Base-by-base conservation (phyloP, 64 coral and sea anemone genomes). In the Montipora sp. region DNA sequence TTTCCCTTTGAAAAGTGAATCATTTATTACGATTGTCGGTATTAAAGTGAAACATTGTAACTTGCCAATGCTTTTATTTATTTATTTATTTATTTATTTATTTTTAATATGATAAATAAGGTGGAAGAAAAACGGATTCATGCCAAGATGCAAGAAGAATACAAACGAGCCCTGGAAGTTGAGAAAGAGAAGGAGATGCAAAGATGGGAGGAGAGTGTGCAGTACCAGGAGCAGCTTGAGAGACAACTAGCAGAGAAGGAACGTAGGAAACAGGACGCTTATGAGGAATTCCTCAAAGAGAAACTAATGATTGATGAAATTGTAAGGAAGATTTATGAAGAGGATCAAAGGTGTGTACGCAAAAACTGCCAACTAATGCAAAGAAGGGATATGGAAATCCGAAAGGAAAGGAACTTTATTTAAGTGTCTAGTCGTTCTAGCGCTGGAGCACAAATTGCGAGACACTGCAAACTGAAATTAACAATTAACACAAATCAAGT, bases 291-390 rank as follows among this genome's bases (percentile, higher is more conserved):
- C 80, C 85, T 99, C 21, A 99, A 99, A 60, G 98, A 99, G 77
- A 99, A 99, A 79, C 80, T 99, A 5, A 99, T 99, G 98, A 99
- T 99, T 92, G 98, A 99, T 86, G 98, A 99, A 51, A 99, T 99
- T 87, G 94, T 99, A 16, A 88, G 98, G 27, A 99, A 99, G 94
- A 99, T 99, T 85, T 99, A 99, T 51, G 98, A 99, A 60, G 98
- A 99, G 86, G 98, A 99, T 92, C 91, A 99, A 74, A 92, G 94
- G 96, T 95, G 75, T 82, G 80, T 51, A 20, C 12, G 2, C 43
- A 43, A 19, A 36, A 63, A 22, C 19, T 66, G 27, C 6, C 53
- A 57, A 57, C 6, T 8, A 57, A 7, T 8, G 6, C 53, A 57
- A 57, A 57, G 11, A 0, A 57, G 5, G 6, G 53, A 7, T 57